phyloP scores from a whole-genome alignment of 2,888 invertebrate genomes.

The Eilema griseolum region DNA sequence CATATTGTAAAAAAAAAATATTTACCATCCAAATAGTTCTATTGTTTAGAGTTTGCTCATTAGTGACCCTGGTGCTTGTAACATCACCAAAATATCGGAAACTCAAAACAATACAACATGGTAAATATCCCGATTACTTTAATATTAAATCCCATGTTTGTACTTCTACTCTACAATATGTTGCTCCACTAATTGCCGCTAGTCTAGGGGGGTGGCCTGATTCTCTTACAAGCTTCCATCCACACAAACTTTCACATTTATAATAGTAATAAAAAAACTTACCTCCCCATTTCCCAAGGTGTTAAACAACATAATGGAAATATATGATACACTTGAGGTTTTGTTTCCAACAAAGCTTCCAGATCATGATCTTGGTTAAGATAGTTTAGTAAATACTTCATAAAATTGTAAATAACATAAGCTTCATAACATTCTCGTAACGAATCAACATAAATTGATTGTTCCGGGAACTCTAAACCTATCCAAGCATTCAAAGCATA shows the following conservation, averaged over 20 bases:
- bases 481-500: conserved; percentile 98
- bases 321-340: conserved; percentile 95
- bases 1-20: too few relatives aligned
- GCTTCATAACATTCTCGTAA: conserved; percentile 98
- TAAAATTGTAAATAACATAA: conserved; percentile 99
- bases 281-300: conserved; percentile 98
- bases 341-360: conserved; percentile 92
- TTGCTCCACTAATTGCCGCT: too few relatives aligned
- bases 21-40: too few relatives aligned
- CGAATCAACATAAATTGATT: conserved; percentile 97
- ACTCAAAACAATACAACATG: too few relatives aligned
- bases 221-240: too few relatives aligned
- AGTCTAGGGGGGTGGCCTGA: too few relatives aligned
- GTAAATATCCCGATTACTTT: too few relatives aligned
- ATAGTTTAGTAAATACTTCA: conserved; percentile 97
- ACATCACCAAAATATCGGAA: too few relatives aligned
- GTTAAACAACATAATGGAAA: conserved; percentile 96
- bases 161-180: too few relatives aligned
- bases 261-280: conserved; percentile 29
- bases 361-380: conserved; percentile 95
- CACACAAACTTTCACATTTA: neutral
- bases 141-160: too few relatives aligned
- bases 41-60: too few relatives aligned
- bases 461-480: conserved; percentile 94
- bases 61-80: too few relatives aligned